phyloP scores from a whole-genome alignment of 2,797 vertebrate genomes.

The Astyanax mexicanus region DNA sequence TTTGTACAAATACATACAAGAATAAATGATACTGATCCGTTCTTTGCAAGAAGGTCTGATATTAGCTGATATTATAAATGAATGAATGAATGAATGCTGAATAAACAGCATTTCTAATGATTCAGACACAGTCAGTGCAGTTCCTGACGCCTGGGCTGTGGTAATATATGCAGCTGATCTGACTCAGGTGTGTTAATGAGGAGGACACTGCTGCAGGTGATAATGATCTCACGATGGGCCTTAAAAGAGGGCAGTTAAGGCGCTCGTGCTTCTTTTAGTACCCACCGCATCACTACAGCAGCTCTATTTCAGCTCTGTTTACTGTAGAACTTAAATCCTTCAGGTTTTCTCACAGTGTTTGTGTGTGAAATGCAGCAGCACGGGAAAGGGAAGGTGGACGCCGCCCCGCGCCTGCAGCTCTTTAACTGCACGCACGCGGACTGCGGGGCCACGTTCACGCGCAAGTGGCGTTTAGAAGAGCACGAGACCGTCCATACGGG shows the following conservation, averaged over 20 bases:
- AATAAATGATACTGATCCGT: too few relatives aligned
- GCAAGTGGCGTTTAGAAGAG: slow-evolving; percentile 71
- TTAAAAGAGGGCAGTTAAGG: neutral
- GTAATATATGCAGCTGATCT: neutral
- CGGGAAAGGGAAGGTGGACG: slow-evolving; percentile 6
- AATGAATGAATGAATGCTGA: too few relatives aligned
- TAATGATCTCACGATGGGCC: neutral
- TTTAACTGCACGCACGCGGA: slow-evolving; percentile 65
- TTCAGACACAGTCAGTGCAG: too few relatives aligned
- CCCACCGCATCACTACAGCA: neutral
- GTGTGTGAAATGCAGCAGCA: neutral
- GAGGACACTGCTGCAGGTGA: neutral
- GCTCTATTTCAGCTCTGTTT: too few relatives aligned
- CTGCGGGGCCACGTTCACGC: slow-evolving; percentile 74
- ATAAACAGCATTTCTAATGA: too few relatives aligned
- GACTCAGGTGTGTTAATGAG: slow-evolving; percentile 16
- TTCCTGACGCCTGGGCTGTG: too few relatives aligned
- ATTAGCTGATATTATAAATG: too few relatives aligned
- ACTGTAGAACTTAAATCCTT: too few relatives aligned
- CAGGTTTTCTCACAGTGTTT: neutral
- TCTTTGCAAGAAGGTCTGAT: too few relatives aligned
- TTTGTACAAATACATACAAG: too few relatives aligned
- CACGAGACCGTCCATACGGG: slow-evolving; percentile 76
- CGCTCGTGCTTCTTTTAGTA: neutral
- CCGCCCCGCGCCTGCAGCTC: slow-evolving; percentile 19